Percentiles rank a stretch among this genome's conserved stretches.
Evolutionary conservation across 2,888 invertebrate species (phyloP).

Genomic region (Brachyopa scutellaris): DNA sequence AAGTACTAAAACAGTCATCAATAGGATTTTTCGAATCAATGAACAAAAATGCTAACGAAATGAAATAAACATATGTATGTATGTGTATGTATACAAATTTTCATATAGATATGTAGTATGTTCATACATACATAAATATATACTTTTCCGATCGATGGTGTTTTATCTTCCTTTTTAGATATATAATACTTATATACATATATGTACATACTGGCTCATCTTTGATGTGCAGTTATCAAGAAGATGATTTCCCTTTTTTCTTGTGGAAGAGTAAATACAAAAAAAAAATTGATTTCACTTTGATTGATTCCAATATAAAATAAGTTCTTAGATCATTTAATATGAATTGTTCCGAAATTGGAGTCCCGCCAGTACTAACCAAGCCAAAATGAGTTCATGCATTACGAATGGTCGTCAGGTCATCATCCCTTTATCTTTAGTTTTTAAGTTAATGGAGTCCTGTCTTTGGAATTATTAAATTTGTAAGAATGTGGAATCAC

Average conservation of each 20-base stretch:
- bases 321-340: slow-evolving; percentile 8
- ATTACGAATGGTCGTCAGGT: no score
- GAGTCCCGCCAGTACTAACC: neutral
- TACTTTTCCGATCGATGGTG: neutral
- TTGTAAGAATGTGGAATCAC: no score
- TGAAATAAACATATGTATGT: no score
- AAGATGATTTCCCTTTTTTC: slow-evolving; percentile 31
- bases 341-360: neutral
- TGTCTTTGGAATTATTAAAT: no score
- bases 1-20: slow-evolving; percentile 7
- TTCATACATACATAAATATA: neutral
- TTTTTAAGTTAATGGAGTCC: no score
- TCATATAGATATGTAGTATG: no score
- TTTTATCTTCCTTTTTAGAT: neutral
- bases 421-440: no score
- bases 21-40: slow-evolving; percentile 34
- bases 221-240: slow-evolving; percentile 18
- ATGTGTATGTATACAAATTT: no score
- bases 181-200: neutral
- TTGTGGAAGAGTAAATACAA: slow-evolving; percentile 44
- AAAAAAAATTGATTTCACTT: slow-evolving; percentile 48
- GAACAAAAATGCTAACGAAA: slow-evolving; percentile 1
- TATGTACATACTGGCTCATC: no score
- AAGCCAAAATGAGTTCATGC: slow-evolving; percentile 14
- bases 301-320: slow-evolving; percentile 35